Conservation (phyloP, 2,797 vertebrate genomes). For the Aldrovandia affinis region DNA sequence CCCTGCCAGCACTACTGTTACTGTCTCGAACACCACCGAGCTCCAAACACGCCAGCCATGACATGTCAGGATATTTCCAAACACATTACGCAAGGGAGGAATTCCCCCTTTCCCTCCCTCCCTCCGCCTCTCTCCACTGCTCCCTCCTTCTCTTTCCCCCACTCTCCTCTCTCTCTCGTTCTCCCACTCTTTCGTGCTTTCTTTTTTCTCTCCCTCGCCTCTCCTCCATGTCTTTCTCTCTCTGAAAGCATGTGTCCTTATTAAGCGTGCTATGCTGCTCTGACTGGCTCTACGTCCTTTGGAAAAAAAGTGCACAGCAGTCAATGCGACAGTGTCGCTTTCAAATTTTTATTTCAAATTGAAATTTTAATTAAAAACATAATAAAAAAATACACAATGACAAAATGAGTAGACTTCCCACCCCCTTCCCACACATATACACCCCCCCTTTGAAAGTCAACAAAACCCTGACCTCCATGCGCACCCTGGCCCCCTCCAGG, state of each 20-base stretch:
- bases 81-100: conserved; percentile 12
- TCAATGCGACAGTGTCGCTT: conserved; percentile 2
- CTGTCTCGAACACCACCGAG: background rate
- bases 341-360: background rate
- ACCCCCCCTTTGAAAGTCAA: background rate
- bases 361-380: background rate
- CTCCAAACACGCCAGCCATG: background rate
- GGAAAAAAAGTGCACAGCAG: conserved; percentile 19
- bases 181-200: background rate
- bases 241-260: background rate
- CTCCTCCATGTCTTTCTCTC: background rate
- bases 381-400: background rate
- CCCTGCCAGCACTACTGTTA: conserved; percentile 1
- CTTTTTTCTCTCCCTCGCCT: background rate
- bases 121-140: background rate
- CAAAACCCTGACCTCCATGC: background rate
- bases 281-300: background rate
- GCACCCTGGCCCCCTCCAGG: background rate
- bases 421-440: background rate
- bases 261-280: background rate
- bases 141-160: no score
- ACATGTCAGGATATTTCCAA: conserved; percentile 21
- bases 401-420: background rate
- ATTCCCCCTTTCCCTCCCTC: conserved; percentile 10
- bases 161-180: background rate